phyloP scores from a whole-genome alignment of 1,140 invertebrate genomes.

The Hermetia illucens region DNA sequence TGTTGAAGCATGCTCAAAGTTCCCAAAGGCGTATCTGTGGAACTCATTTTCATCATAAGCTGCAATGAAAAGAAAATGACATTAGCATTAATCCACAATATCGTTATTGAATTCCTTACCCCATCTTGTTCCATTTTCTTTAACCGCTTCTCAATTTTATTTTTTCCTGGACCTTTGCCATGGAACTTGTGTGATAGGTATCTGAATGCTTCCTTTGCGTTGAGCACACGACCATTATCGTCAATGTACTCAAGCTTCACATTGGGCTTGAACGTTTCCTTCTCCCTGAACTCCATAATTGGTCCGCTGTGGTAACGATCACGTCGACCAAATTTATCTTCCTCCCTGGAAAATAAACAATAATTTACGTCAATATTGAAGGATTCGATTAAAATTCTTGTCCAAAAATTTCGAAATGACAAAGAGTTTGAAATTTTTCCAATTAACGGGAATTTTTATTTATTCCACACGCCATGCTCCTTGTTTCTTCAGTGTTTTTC shows the following conservation, averaged over 20 bases:
- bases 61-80: conserved; percentile 40
- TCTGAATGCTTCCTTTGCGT: conserved; percentile 92
- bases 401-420: not conserved
- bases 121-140: conserved; percentile 91
- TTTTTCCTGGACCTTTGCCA: conserved; percentile 97
- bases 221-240: conserved; percentile 77
- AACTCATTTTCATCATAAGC: conserved; percentile 97
- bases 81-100: conserved; percentile 40
- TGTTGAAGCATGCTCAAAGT: conserved; percentile 88
- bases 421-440: conserved; percentile 1
- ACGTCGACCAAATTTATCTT: conserved; percentile 65
- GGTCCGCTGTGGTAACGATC: conserved; percentile 66
- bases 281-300: conserved; percentile 87
- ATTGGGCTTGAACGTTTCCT: conserved; percentile 83
- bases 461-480: too few species aligned
- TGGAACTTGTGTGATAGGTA: conserved; percentile 97
- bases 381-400: conserved; percentile 4
- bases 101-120: conserved; percentile 33
- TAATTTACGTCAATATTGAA: too few species aligned
- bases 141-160: conserved; percentile 93
- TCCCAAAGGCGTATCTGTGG: conserved; percentile 91
- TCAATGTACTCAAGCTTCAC: conserved; percentile 97
- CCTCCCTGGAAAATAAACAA: conserved; percentile 44
- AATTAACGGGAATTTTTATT: too few species aligned
- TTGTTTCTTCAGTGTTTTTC: too few species aligned